These are phyloP conservation scores for Pachycephala philippinensis DNA, from an alignment of 2,113 vertebrate genomes.

Conservation along the genomic window DNA sequence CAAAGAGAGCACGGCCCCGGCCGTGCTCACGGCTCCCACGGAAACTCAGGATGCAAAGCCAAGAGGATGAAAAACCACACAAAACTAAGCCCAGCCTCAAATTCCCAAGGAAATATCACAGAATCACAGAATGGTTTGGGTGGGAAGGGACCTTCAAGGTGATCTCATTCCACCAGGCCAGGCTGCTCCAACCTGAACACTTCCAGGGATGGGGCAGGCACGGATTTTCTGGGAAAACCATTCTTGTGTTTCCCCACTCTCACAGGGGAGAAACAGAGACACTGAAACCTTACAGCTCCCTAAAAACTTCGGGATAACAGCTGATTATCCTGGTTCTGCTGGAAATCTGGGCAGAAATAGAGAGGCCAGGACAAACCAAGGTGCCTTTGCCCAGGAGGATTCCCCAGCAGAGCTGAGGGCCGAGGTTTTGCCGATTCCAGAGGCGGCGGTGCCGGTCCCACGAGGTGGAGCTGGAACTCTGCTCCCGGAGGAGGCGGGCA, in stretches of 20 bases:
- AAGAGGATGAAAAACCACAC: background rate
- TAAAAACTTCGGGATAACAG: fast-evolving
- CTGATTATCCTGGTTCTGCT: background rate
- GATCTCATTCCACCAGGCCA: background rate
- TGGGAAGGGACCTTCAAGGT: background rate
- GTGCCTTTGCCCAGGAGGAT: background rate
- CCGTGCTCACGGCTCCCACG: background rate
- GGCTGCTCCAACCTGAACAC: background rate
- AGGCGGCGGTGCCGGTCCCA: fast-evolving
- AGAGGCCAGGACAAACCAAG: background rate
- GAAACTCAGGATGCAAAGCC: fast-evolving
- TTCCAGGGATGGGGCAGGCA: background rate
- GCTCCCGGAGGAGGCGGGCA: background rate
- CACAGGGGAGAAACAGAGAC: background rate
- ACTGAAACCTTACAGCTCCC: background rate
- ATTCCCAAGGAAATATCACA: fast-evolving
- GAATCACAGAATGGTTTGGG: background rate
- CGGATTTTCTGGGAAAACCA: background rate
- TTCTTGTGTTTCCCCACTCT: background rate
- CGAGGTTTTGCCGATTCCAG: background rate
- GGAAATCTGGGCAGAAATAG: background rate
- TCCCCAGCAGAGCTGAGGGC: background rate
- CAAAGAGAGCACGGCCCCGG: background rate
- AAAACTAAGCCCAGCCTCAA: fast-evolving
- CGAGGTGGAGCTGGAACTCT: background rate